Evolutionary conservation across 2,113 vertebrate species (phyloP).

Genomic region (Elachura formosa): DNA sequence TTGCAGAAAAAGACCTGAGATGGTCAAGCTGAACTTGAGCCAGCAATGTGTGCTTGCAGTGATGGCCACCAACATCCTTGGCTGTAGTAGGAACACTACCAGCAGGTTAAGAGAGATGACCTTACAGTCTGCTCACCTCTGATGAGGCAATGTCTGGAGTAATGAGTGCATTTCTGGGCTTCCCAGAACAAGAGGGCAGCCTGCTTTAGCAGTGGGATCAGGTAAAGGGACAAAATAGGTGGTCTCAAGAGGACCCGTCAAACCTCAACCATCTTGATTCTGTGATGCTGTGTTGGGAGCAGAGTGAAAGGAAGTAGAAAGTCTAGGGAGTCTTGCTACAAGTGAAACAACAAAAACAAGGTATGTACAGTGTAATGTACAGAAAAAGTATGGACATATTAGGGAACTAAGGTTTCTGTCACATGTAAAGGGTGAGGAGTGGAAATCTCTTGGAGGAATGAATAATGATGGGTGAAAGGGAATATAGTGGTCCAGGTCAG

Average conservation of each 20-base stretch:
- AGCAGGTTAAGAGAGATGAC: not conserved
- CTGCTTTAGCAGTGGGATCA: fast-evolving
- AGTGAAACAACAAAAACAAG: not conserved
- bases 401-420: not conserved
- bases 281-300: not conserved
- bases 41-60: not conserved
- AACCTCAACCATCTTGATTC: not conserved
- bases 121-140: not conserved
- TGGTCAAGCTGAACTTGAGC: not conserved
- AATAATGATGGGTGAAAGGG: not conserved
- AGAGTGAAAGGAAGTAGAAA: not conserved
- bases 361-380: fast-evolving
- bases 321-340: not conserved
- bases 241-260: not conserved
- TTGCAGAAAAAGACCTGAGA: not conserved
- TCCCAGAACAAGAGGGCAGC: not conserved
- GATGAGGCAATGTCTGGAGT: not conserved
- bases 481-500: not conserved
- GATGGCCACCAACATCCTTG: not conserved
- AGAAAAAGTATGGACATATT: not conserved
- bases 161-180: not conserved
- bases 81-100: not conserved
- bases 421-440: not conserved
- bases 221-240: not conserved
- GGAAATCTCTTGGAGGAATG: not conserved